phyloP scores from a whole-genome alignment of 2,797 vertebrate species.

The Parauchenoglanis ngamensis region DNA sequence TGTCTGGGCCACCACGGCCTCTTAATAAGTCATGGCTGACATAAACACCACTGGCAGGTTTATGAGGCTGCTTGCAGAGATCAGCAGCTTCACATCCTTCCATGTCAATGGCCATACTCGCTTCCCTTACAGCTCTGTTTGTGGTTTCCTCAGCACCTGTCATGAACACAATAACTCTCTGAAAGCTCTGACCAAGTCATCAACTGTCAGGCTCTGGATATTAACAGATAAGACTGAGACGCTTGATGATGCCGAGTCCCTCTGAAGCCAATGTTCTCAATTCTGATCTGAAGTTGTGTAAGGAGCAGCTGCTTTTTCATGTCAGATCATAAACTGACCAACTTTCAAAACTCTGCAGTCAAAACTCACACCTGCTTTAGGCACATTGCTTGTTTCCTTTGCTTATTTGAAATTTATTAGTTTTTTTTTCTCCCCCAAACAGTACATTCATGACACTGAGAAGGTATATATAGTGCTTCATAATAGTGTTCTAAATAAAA shows the following conservation, averaged over 20 bases:
- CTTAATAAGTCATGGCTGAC: constrained; percentile 60
- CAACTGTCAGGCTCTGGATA: constrained; percentile 24
- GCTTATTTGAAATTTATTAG: neutral
- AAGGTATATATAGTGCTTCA: neutral
- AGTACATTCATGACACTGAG: neutral
- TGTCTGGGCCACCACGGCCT: constrained; percentile 48
- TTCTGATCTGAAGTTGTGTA: neutral
- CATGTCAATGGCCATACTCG: constrained; percentile 35
- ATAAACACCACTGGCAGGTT: constrained; percentile 65
- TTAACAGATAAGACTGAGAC: neutral
- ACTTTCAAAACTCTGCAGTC: constrained; percentile 3
- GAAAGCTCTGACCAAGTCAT: constrained; percentile 27
- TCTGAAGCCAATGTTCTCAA: neutral
- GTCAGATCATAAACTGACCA: constrained; percentile 3
- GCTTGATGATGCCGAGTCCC: neutral
- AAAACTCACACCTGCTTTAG: neutral
- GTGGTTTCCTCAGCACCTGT: constrained; percentile 52
- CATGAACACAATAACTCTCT: constrained; percentile 36
- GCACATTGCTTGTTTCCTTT: neutral
- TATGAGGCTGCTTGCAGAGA: constrained; percentile 59
- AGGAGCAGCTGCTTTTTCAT: constrained; percentile 20
- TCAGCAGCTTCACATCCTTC: constrained; percentile 55
- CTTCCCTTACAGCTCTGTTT: constrained; percentile 52
- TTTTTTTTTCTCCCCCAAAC: neutral
- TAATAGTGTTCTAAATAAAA: neutral